These are phyloP conservation scores for Ophioderma brevispina DNA, from an alignment of 35 echinoderm and acorn worm genomes.

Conservation along the genomic window DNA sequence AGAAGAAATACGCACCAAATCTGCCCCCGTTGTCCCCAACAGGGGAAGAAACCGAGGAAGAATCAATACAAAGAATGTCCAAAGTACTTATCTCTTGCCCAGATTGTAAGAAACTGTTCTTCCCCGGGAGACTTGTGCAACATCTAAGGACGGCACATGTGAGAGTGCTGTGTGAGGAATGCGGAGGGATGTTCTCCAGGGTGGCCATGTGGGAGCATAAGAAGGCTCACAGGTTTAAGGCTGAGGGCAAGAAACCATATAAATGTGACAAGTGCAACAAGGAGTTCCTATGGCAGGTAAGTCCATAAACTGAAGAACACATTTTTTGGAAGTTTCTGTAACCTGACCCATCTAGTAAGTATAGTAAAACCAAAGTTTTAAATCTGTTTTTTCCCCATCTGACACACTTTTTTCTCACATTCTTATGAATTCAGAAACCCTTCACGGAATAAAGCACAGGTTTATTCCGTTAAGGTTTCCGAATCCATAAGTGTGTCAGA, in stretches of 20 bases:
- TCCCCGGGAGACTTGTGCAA: background rate
- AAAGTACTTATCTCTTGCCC: background rate
- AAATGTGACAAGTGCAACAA: background rate
- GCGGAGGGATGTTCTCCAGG: background rate
- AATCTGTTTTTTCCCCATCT: too few species aligned
- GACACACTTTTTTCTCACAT: too few species aligned
- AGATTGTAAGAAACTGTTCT: background rate
- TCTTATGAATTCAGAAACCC: too few species aligned
- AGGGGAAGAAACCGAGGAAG: background rate
- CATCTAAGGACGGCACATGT: background rate
- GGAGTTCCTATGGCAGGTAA: background rate
- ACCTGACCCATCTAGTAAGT: too few species aligned
- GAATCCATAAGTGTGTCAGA: too few species aligned
- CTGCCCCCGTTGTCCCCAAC: background rate
- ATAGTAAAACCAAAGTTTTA: too few species aligned
- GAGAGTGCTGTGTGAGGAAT: background rate
- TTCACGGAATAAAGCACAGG: too few species aligned
- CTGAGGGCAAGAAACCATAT: background rate
- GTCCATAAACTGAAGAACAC: too few species aligned
- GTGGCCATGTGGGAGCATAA: background rate
- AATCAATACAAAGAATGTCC: background rate
- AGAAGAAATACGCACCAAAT: background rate
- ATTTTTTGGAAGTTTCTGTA: too few species aligned
- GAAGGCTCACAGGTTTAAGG: background rate
- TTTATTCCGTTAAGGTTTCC: too few species aligned